Conservation (phyloP, 2,888 invertebrate species). For the Cephalotes varians region DNA sequence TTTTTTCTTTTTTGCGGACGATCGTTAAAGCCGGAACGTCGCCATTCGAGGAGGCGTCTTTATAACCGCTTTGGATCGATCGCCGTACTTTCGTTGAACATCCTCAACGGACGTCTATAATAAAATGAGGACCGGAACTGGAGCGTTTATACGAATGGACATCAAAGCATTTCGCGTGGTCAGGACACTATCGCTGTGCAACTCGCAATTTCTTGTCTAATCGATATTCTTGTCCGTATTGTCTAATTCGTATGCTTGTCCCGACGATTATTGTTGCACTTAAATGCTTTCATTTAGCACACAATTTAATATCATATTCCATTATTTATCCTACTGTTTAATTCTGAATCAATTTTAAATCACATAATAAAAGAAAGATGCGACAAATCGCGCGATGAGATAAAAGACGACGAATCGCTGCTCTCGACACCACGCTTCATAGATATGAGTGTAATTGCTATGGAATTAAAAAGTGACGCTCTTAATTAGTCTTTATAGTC, state of each 20-base stretch:
- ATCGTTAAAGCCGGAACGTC: constrained; percentile 47
- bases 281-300: not conserved
- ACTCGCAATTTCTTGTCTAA: not conserved
- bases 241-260: not conserved
- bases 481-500: constrained; percentile 60
- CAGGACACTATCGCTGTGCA: not conserved
- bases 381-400: not conserved
- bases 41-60: constrained; percentile 45
- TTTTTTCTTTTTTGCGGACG: constrained; percentile 42
- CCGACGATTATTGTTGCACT: not conserved
- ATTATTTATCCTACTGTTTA: not conserved
- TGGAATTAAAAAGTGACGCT: constrained; percentile 29
- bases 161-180: constrained; percentile 12
- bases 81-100: constrained; percentile 44
- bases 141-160: constrained; percentile 20
- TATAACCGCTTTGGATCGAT: constrained; percentile 46
- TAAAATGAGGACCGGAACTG: constrained; percentile 12
- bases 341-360: not conserved
- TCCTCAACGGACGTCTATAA: constrained; percentile 22
- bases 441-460: not conserved
- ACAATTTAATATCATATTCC: not conserved
- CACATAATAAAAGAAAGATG: not conserved
- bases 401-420: not conserved
- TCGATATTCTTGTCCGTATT: not conserved
- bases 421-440: not conserved